A percentile compares a stretch with the other conserved stretches of the same genome.
phyloP scores from a whole-genome alignment of 2,888 invertebrate species.

The Creontiades dilutus region DNA sequence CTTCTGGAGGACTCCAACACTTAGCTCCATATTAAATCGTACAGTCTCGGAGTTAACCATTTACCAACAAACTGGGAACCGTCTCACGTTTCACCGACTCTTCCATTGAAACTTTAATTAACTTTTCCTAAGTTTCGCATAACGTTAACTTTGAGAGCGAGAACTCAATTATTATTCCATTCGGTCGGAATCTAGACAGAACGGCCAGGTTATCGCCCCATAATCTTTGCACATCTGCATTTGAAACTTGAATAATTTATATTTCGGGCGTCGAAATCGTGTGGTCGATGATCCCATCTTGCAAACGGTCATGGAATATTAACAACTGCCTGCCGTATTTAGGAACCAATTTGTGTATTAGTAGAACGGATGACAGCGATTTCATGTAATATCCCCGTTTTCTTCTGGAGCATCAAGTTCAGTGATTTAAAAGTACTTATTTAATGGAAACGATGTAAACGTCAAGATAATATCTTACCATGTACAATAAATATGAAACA shows the following conservation, averaged over 20 bases:
- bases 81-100: not conserved
- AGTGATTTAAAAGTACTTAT: too few species aligned
- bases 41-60: too few species aligned
- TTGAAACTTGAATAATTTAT: constrained; percentile 3
- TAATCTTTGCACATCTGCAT: not conserved
- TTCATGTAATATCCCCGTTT: too few species aligned
- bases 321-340: too few species aligned
- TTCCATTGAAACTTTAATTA: constrained; percentile 21
- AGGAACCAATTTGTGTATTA: too few species aligned
- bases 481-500: too few species aligned
- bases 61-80: not conserved
- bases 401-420: too few species aligned
- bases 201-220: not conserved
- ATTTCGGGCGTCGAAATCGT: not conserved
- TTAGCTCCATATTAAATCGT: too few species aligned
- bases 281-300: not conserved
- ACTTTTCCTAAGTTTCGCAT: constrained; percentile 28
- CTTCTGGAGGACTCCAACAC: too few species aligned
- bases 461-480: too few species aligned
- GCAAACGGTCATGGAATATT: not conserved
- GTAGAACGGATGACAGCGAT: too few species aligned
- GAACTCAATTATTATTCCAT: constrained; percentile 17
- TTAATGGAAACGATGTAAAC: too few species aligned
- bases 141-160: not conserved
- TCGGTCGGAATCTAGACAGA: not conserved